Evolutionary conservation across 2,888 invertebrate genomes (phyloP), one percentile per base, ranked within the genome.

Genomic region (Drosophila pseudotakahashii): DNA sequence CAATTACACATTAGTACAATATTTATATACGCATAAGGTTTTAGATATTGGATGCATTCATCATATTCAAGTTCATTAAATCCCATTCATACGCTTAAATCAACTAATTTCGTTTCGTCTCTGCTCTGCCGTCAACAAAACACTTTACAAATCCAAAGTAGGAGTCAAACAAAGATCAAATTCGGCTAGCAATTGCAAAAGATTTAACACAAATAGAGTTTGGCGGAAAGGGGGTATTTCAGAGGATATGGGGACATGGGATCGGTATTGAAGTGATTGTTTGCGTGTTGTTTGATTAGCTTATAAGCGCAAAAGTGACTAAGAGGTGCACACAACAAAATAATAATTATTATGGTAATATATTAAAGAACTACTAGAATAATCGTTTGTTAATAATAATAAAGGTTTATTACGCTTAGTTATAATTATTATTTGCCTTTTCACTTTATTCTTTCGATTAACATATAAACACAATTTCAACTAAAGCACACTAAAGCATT

Each of bases 381-480:
- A 51, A 73, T 70, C 61, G 66, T 37, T 48, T 44, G 41, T 57
- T 59, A 69, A 58, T 66, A 57, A 62, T 79, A 62, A 36, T 59
- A 76, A 59, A 55, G 44, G 48, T 47, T 69, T 64, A 53, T 39
- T 70, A 64, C 67, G 66, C 73, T 60, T 75, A 47, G 44, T 57
- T 79, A 81, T 79, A 82, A 55, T 76, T 73, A 68, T 81, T 79
- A 85, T 82, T 79, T 85, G 82, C 82, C 71, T 76, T 81, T 77
- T 82, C 77, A 82, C 83, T 82, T 81, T 59, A 79, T 79, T 79
- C 79, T 30, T 37, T 41, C 52, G 39, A 47, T 68, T 53, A 63
- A 75, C 60, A 68, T 57, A 78, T 75, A 73, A 81, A 78, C 76
- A 80, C 66, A 85, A 80, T 77, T 76, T 79, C 50, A 81, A 81